Conservation (phyloP, 1,140 invertebrate species). For the Bombus pascuorum region DNA sequence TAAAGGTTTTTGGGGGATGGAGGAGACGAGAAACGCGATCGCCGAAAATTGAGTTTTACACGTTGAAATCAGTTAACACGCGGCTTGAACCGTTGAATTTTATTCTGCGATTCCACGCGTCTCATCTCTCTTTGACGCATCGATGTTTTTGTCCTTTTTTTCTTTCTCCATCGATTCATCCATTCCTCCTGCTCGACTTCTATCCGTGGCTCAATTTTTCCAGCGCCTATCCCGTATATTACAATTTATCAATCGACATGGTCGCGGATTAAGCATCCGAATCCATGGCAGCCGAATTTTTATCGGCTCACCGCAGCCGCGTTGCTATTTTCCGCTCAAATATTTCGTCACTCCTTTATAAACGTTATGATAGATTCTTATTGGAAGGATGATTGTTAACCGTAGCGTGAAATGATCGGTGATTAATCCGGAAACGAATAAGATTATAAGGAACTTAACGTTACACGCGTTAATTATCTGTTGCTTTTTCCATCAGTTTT, state of each 20-base stretch:
- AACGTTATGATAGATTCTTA: neutral
- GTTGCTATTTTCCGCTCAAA: neutral
- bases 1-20: neutral
- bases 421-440: neutral
- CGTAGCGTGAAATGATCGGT: neutral
- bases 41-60: conserved; percentile 52
- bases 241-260: conserved; percentile 48
- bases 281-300: conserved; percentile 15
- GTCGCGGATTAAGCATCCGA: conserved; percentile 31
- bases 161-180: neutral
- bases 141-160: neutral
- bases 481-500: too few relatives aligned
- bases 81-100: conserved; percentile 4
- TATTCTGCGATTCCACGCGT: neutral
- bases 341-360: conserved; percentile 5
- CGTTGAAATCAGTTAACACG: conserved; percentile 48
- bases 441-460: neutral
- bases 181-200: neutral
- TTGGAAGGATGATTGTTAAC: neutral
- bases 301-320: conserved; percentile 29
- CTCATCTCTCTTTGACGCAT: too few relatives aligned
- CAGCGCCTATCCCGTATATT: conserved; percentile 18
- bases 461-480: neutral
- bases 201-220: neutral
- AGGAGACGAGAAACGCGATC: conserved; percentile 8